A percentile compares a stretch with the other conserved stretches of the same genome.
These are phyloP conservation scores for Drosophila santomea DNA, from an alignment of 1,140 invertebrate species.

Conservation along the genomic window DNA sequence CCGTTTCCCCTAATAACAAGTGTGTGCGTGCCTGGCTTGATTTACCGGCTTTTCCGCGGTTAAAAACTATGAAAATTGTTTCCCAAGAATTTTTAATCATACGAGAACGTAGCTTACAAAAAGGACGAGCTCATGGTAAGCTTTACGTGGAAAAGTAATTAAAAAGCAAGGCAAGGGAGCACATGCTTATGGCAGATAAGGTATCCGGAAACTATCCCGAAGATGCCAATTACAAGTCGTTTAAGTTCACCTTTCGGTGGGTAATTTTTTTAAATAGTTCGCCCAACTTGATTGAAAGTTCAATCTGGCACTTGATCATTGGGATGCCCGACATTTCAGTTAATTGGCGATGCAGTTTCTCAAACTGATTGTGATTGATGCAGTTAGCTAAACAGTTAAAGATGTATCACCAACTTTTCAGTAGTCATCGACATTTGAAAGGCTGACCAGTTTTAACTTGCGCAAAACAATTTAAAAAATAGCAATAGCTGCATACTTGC, in stretches of 20 bases:
- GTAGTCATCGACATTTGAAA: neutral
- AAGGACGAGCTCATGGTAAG: slow-evolving; percentile 40
- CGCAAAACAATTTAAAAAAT: too few species aligned
- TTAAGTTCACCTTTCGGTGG: slow-evolving; percentile 39
- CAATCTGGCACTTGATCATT: slow-evolving; percentile 2
- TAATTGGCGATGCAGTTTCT: slow-evolving; percentile 18
- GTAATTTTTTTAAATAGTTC: slow-evolving; percentile 33
- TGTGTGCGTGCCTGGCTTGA: slow-evolving; percentile 52
- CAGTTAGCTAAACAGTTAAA: neutral
- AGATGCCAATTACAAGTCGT: slow-evolving; percentile 38
- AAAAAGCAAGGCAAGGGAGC: slow-evolving; percentile 28
- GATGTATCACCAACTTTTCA: neutral
- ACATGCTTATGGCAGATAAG: slow-evolving; percentile 5
- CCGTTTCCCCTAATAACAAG: slow-evolving; percentile 32
- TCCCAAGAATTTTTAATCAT: slow-evolving; percentile 79
- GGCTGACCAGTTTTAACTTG: too few species aligned
- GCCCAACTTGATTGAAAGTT: slow-evolving; percentile 18
- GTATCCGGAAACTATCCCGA: slow-evolving; percentile 28
- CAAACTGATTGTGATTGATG: slow-evolving; percentile 1
- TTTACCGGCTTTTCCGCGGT: slow-evolving; percentile 70
- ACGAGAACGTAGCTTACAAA: slow-evolving; percentile 39
- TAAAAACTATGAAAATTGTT: slow-evolving; percentile 61
- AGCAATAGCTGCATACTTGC: too few species aligned
- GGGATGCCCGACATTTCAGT: slow-evolving; percentile 25
- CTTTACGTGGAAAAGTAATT: slow-evolving; percentile 59